A percentile compares a stretch with the other conserved stretches of the same genome.
Conservation (phyloP, 1,140 invertebrate genomes). For the Lasioglossum baleicum region DNA sequence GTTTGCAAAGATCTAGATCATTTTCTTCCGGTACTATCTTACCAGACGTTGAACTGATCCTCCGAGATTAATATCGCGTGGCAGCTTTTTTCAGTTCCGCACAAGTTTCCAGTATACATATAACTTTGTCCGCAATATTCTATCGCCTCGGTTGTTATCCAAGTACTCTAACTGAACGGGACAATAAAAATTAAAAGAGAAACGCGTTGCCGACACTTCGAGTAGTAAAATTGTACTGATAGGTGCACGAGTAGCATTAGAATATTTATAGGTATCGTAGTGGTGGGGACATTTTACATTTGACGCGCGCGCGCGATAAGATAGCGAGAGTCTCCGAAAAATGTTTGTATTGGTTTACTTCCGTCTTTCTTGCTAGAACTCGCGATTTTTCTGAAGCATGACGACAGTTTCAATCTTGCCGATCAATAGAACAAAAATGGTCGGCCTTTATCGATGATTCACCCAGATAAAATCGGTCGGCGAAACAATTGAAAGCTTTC, state of each 20-base stretch:
- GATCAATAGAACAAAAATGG: background rate
- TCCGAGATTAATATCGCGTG: no score
- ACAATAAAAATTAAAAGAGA: no score
- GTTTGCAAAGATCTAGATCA: no score
- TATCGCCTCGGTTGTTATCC: no score
- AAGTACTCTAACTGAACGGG: no score
- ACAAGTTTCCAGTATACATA: no score
- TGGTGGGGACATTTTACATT: background rate
- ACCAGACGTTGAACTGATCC: no score
- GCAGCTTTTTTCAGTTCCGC: no score
- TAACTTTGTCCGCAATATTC: no score
- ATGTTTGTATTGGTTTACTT: background rate
- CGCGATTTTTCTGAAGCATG: background rate
- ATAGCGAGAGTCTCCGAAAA: background rate
- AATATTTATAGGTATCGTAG: conserved; percentile 10
- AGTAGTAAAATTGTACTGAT: background rate
- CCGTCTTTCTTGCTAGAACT: background rate
- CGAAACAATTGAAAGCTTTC: background rate
- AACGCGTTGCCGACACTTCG: no score
- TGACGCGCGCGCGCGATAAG: conserved; percentile 24
- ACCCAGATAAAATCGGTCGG: background rate
- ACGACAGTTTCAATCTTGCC: background rate
- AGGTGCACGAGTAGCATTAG: background rate
- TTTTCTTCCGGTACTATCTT: no score
- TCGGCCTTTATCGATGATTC: conserved; percentile 1